Evolutionary conservation across 2,797 vertebrate species (phyloP).

Genomic region (Oophaga sylvatica): DNA sequence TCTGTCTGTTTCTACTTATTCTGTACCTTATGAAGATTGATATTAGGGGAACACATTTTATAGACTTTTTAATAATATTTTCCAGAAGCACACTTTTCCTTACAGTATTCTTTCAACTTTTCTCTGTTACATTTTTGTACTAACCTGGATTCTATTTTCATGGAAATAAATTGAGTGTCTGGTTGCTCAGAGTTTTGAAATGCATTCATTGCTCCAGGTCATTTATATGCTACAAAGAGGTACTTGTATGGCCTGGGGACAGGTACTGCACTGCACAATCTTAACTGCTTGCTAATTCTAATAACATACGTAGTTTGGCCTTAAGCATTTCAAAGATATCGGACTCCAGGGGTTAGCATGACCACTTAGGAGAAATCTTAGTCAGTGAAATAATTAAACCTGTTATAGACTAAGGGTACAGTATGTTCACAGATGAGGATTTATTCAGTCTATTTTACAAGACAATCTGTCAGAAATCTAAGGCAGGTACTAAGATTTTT

Average conservation of each 20-base stretch:
- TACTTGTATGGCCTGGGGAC: constrained; percentile 52
- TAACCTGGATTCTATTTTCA: constrained; percentile 15
- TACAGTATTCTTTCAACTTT: neutral
- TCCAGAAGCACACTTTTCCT: neutral
- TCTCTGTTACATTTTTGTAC: neutral
- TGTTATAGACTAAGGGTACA: constrained; percentile 9
- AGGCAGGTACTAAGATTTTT: too few relatives aligned
- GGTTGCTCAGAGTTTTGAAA: constrained; percentile 24
- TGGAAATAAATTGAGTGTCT: constrained; percentile 23
- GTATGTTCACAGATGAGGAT: too few relatives aligned
- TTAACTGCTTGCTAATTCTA: constrained; percentile 47
- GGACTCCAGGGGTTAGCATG: constrained; percentile 24
- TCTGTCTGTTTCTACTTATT: too few relatives aligned
- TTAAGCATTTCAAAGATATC: constrained; percentile 35
- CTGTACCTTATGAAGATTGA: too few relatives aligned
- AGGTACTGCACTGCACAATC: constrained; percentile 29
- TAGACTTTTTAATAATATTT: neutral
- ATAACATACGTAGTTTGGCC: constrained; percentile 42
- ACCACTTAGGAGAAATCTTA: constrained; percentile 23
- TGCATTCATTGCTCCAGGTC: constrained; percentile 40
- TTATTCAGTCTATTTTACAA: too few relatives aligned
- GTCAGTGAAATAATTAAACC: constrained; percentile 38
- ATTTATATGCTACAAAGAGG: constrained; percentile 49
- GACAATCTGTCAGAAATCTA: too few relatives aligned
- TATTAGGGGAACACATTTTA: too few relatives aligned